Percentiles rank a stretch among this genome's conserved stretches.
Evolutionary conservation across 1,140 invertebrate species (phyloP).

Genomic region (Branchinecta lindahli): DNA sequence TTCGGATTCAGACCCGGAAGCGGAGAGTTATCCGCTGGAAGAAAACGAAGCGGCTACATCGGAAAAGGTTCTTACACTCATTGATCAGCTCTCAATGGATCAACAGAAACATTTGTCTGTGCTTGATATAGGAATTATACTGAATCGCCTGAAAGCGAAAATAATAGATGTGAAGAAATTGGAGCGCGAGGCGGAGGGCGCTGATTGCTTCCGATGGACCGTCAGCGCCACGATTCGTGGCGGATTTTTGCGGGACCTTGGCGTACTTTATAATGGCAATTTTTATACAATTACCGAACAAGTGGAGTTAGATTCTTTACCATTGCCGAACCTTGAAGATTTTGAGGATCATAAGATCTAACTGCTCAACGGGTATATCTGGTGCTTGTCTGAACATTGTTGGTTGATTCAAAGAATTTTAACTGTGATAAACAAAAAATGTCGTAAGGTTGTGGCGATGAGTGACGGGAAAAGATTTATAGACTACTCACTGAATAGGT

Average conservation of each 20-base stretch:
- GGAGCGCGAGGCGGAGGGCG: constrained; percentile 72
- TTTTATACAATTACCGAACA: constrained; percentile 89
- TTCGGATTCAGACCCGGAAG: constrained; percentile 74
- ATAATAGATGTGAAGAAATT: constrained; percentile 81
- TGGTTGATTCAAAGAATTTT: background rate
- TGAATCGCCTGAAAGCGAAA: constrained; percentile 76
- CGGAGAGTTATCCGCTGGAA: constrained; percentile 53
- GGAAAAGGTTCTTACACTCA: constrained; percentile 77
- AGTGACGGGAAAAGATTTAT: too few relatives aligned
- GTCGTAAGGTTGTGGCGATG: too few relatives aligned
- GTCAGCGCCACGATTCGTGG: constrained; percentile 81
- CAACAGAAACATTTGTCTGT: constrained; percentile 78
- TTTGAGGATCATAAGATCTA: constrained; percentile 15
- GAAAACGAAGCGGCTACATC: constrained; percentile 72
- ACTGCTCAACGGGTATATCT: background rate
- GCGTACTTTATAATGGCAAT: constrained; percentile 86
- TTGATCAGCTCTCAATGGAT: constrained; percentile 77
- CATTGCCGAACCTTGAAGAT: constrained; percentile 17
- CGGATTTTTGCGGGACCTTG: constrained; percentile 69
- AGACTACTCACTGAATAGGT: too few relatives aligned
- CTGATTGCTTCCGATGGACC: constrained; percentile 86
- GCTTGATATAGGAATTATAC: constrained; percentile 85
- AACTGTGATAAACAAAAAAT: too few relatives aligned
- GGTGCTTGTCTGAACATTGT: constrained; percentile 9
- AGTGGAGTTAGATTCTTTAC: constrained; percentile 40